Conservation (phyloP, 1,140 invertebrate genomes). For the Cotesia glomerata region DNA sequence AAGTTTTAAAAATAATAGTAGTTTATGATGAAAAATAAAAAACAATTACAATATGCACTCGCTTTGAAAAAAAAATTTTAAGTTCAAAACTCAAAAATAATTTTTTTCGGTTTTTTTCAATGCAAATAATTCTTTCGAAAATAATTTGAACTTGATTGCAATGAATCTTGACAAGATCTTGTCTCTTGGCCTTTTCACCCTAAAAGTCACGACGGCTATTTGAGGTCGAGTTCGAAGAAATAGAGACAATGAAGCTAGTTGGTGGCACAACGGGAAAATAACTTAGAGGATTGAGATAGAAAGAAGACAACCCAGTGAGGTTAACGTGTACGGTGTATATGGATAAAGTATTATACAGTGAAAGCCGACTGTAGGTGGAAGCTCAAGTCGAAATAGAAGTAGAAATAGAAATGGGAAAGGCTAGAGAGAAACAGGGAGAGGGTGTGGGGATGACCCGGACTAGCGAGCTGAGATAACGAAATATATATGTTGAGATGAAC, state of each 20-base stretch:
- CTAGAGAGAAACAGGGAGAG: conserved; percentile 6
- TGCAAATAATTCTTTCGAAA: background rate
- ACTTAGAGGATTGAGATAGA: conserved; percentile 22
- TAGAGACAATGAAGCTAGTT: conserved; percentile 26
- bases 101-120: background rate
- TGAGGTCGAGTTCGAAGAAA: background rate
- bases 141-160: no score
- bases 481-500: background rate
- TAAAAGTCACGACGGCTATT: background rate
- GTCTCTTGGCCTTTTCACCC: background rate
- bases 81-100: no score
- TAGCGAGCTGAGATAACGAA: conserved; percentile 6
- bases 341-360: background rate
- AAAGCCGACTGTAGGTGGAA: background rate
- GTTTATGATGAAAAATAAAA: no score
- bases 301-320: conserved; percentile 13
- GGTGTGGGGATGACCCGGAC: conserved; percentile 10
- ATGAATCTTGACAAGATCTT: background rate
- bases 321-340: background rate
- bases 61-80: no score
- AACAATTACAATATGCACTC: no score
- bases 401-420: conserved; percentile 28
- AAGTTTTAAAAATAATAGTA: no score
- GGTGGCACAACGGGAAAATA: conserved; percentile 21
- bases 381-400: conserved; percentile 22